Conservation (phyloP, 2,797 vertebrate genomes). For the Siniperca obscura region DNA sequence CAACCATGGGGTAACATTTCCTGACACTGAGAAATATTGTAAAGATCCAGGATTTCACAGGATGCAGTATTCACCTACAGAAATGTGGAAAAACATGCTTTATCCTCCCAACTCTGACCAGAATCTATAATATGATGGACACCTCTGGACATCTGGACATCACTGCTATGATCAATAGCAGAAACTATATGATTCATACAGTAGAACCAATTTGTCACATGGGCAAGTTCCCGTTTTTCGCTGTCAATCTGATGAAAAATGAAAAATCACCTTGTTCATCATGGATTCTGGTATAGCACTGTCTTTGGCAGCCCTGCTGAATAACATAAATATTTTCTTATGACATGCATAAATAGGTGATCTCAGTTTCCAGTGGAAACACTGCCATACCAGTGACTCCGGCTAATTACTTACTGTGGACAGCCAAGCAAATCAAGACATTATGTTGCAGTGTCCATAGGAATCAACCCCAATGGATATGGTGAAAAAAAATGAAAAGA, state of each 20-base stretch:
- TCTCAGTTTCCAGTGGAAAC: conserved; percentile 24
- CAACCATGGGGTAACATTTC: conserved; percentile 63
- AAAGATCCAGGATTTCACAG: conserved; percentile 58
- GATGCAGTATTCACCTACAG: conserved; percentile 51
- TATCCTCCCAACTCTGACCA: conserved; percentile 37
- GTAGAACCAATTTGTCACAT: conserved; percentile 60
- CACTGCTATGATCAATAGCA: conserved; percentile 62
- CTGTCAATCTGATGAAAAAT: conserved; percentile 53
- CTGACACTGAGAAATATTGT: conserved; percentile 64
- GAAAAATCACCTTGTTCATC: conserved; percentile 43
- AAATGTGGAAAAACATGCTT: conserved; percentile 4
- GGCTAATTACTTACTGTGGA: conserved; percentile 32
- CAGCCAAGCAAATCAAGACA: conserved; percentile 29
- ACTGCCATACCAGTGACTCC: conserved; percentile 11
- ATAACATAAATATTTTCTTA: conserved; percentile 49
- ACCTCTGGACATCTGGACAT: conserved; percentile 47
- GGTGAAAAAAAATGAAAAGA: conserved; percentile 4
- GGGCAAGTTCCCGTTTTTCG: conserved; percentile 53
- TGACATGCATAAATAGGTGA: conserved; percentile 19
- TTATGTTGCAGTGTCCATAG: conserved; percentile 1
- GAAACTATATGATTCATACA: conserved; percentile 67
- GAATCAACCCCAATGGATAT: conserved; percentile 25
- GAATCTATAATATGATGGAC: conserved; percentile 68
- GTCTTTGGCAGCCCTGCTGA: conserved; percentile 33
- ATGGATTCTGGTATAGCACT: conserved; percentile 21